Percentiles rank a stretch among this genome's conserved stretches.
phyloP scores from a whole-genome alignment of 1,140 invertebrate genomes.

The Leguminivora glycinivorella region DNA sequence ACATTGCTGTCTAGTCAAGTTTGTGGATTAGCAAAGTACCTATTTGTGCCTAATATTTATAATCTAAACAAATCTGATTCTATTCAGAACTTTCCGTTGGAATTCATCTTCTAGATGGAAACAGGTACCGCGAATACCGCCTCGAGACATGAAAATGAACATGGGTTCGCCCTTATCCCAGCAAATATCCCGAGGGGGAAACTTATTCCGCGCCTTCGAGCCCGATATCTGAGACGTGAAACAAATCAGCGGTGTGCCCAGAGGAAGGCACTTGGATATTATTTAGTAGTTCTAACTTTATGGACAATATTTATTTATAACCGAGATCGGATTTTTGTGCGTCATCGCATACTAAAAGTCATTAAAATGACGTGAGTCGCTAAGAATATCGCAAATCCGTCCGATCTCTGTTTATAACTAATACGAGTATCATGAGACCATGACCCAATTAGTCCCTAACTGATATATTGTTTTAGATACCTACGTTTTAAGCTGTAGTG shows the following conservation, averaged over 20 bases:
- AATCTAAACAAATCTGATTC: too few species aligned
- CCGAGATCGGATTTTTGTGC: neutral
- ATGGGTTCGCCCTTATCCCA: neutral
- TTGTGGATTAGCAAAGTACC: too few species aligned
- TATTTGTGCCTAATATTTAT: too few species aligned
- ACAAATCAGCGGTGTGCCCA: slow-evolving; percentile 2
- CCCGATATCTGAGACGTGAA: neutral
- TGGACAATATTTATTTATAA: neutral
- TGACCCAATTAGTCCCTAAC: too few species aligned
- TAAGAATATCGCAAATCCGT: too few species aligned
- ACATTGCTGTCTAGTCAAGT: too few species aligned
- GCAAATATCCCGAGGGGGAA: neutral
- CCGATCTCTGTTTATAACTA: too few species aligned
- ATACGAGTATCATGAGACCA: too few species aligned
- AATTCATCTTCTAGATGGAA: neutral
- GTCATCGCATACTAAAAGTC: too few species aligned
- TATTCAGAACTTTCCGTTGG: neutral
- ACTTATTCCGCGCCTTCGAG: slow-evolving; percentile 3
- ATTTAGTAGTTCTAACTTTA: neutral
- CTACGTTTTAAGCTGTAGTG: too few species aligned
- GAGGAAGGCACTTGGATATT: neutral
- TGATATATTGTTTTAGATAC: too few species aligned
- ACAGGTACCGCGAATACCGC: slow-evolving; percentile 1
- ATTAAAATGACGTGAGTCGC: too few species aligned
- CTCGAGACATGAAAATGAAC: slow-evolving; percentile 2